Base-by-base conservation (phyloP, 2,797 vertebrate species). In the Rhinophrynus dorsalis region DNA sequence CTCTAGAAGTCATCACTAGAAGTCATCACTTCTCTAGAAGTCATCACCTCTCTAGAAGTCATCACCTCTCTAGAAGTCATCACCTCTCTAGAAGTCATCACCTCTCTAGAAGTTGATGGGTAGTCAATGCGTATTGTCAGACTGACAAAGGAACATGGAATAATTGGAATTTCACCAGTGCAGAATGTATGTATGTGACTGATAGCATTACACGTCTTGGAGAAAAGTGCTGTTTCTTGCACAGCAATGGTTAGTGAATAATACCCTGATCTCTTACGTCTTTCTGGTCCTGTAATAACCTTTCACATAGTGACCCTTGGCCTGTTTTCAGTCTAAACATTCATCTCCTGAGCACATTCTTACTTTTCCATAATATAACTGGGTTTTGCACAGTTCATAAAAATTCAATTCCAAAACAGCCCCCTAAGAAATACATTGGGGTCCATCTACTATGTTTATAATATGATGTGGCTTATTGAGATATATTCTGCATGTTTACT, bases 401-500 rank as follows among this genome's bases (percentile, higher is more conserved):
- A 56, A 71, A 71, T 71, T 60, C 40, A 71, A 48, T 64, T 64
- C 24, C 30, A 48, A 17, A 57, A 40, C 13, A 56, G 35, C 17
- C 30, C 51, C 30, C 51, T 71, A 33, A 48, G 30, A 56, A 55
- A 48, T 71, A 71, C 64, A 71, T 71, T 71, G 68, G 68, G 68
- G 68, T 48, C 51, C 60, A 23, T 5, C 24, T 12, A 57, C 42
- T 45, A 62, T 18, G 52, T 37, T 32, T 57, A 24, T 30, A 64
- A 57, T 64, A 57, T 38, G 33, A 57, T 37, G 30, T 20, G 24
- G 32, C 20, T 44, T 50, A 37, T 50, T 56, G 47, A 10, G 59
- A 51, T 71, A 17, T n/a, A 48, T 48, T 64, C 68, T 57, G 40
- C 40, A 71, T 63, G 40, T 59, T 62, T 70, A 70, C 57, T 71